Conservation (phyloP, 2,797 vertebrate species). For the Oryzias sinensis region DNA sequence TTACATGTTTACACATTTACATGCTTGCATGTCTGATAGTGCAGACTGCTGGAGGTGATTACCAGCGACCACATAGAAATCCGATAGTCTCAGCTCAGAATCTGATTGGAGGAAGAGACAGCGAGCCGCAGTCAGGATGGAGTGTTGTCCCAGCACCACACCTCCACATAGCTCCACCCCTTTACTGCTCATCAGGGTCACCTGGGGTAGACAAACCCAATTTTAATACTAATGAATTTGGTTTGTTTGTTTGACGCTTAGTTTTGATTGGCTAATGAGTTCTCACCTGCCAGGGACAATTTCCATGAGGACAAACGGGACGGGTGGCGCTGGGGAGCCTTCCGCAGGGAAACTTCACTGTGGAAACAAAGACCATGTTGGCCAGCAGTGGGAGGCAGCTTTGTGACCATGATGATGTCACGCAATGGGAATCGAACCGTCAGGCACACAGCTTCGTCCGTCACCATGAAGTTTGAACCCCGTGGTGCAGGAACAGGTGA, state of each 20-base stretch:
- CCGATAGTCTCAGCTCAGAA: neutral
- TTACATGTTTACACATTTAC: no score
- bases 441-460: slow-evolving; percentile 75
- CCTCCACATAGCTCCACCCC: slow-evolving; percentile 81
- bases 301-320: slow-evolving; percentile 50
- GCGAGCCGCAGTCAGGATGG: slow-evolving; percentile 81
- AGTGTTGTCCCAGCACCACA: slow-evolving; percentile 77
- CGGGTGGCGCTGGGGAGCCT: slow-evolving; percentile 10
- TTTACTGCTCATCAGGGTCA: slow-evolving; percentile 65
- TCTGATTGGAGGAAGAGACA: slow-evolving; percentile 68
- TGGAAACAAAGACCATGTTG: neutral
- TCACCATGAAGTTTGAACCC: slow-evolving; percentile 83
- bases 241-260: neutral
- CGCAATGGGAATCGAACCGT: slow-evolving; percentile 61
- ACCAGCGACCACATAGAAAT: slow-evolving; percentile 70
- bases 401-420: neutral
- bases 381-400: neutral
- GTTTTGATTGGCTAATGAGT: slow-evolving; percentile 9
- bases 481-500: slow-evolving; percentile 80
- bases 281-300: slow-evolving; percentile 90
- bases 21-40: neutral
- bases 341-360: slow-evolving; percentile 74
- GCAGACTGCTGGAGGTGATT: slow-evolving; percentile 6
- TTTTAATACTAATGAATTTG: no score
- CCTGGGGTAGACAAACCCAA: slow-evolving; percentile 66